Base-by-base conservation (phyloP, 1,140 invertebrate species). In the Drepana arcuata region DNA sequence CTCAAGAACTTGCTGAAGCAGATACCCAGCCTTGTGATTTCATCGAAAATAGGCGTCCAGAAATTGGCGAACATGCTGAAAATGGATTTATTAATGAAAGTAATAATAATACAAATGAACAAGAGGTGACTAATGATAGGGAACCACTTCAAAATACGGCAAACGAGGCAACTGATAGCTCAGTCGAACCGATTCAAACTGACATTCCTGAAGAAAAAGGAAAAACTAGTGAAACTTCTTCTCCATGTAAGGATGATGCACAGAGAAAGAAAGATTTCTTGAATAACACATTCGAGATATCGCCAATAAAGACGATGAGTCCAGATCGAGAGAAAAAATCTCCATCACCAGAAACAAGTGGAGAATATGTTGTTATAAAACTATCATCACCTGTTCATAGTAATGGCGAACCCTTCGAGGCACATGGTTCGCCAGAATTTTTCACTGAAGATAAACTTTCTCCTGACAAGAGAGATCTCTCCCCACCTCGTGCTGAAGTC, bases 241-340 rank as follows among this genome's bases (percentile, higher is more conserved):
- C 72, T 9, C 70, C 68, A 7, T 58, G 55, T 9, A 69, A 62
- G 48, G 78, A 85, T 41, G 77, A 78, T 7, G 70, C 71, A 23
- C 69, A 81, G 29, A 75, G 82, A 50, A 85, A 83, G 49, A 53
- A 67, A 41, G 85, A 87, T 55, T 79, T 87, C 21, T 55, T 86
- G 7, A 82, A 85, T 57, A 82, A 79, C 30, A 87, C 85, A 7
- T 40, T 74, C 14, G 82, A 87, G 58, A 86, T 87, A 57, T 87
- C 86, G 0, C 86, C 86, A 1, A 87, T 87, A 37, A 80, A 81
- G 65, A 61, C 49, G 1, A 44, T 78, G 41, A 77, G 73, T 45
- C 70, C 71, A 9, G 48, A 71, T 21, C 48, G 48, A 41, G 67
- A 75, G 15, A 55, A 62, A 15, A 70, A 69, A 25, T 61, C 67